phyloP scores from a whole-genome alignment of 2,888 invertebrate species.

The Incurvaria masculella region DNA sequence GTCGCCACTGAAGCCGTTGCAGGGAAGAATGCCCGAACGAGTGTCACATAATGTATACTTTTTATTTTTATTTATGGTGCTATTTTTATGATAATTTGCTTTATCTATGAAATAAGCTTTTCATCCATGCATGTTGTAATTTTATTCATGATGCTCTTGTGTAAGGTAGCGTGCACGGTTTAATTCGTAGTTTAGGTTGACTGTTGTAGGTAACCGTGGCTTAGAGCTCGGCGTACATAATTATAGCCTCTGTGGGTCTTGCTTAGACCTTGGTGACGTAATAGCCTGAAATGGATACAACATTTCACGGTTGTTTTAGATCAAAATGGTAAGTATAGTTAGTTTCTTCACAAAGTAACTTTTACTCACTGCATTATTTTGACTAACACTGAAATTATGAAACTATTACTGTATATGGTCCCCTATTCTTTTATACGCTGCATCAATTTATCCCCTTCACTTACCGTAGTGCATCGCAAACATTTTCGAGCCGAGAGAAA shows the following conservation, averaged over 20 bases:
- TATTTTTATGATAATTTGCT: constrained; percentile 29
- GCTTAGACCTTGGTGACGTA: no score
- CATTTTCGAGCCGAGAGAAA: neutral
- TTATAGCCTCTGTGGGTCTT: no score
- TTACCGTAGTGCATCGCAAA: neutral
- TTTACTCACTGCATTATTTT: constrained; percentile 1
- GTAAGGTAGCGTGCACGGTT: neutral
- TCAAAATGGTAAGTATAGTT: no score
- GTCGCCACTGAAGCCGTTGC: neutral
- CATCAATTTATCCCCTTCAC: neutral
- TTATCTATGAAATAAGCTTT: constrained; percentile 35
- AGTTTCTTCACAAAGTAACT: no score
- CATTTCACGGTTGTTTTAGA: no score
- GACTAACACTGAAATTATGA: constrained; percentile 2
- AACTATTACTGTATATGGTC: neutral
- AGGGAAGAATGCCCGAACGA: neutral
- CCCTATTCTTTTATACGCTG: no score
- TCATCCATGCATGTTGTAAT: constrained; percentile 39
- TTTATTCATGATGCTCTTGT: neutral
- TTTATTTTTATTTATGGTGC: constrained; percentile 23
- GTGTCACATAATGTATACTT: constrained; percentile 15
- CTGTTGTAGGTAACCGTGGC: neutral
- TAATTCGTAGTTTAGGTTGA: constrained; percentile 1
- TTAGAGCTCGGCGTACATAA: no score
- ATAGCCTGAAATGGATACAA: no score